These are phyloP conservation scores for Microtus richardsoni DNA, from an alignment of 2,113 vertebrate genomes.

Conservation along the genomic window DNA sequence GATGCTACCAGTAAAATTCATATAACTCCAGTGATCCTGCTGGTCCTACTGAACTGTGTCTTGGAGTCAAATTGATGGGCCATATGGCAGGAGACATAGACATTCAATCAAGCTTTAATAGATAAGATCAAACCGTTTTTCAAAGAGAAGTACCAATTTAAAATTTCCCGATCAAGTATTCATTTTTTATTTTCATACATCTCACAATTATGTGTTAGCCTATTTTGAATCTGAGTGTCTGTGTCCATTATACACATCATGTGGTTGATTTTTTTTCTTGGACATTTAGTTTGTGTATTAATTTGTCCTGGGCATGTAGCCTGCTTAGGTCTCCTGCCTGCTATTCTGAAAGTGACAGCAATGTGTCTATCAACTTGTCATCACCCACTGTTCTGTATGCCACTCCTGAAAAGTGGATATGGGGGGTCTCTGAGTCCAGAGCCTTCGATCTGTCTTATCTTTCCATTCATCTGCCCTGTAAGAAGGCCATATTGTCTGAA, in stretches of 20 bases:
- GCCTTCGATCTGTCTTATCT: not conserved
- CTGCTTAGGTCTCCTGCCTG: not conserved
- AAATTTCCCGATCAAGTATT: not conserved
- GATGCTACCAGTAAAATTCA: not conserved
- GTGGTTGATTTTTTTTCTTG: not conserved
- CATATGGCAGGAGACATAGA: not conserved
- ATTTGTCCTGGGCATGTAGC: not conserved
- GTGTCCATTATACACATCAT: not conserved
- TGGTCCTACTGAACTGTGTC: not conserved
- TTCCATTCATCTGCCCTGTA: too few species aligned
- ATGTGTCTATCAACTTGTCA: not conserved
- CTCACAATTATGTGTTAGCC: not conserved
- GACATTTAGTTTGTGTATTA: not conserved
- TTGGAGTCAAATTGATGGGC: not conserved
- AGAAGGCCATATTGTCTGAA: not conserved
- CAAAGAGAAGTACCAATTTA: not conserved
- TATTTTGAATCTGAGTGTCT: not conserved
- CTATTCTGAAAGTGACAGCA: not conserved
- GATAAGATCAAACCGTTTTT: not conserved
- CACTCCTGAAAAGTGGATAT: not conserved
- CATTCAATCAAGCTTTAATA: not conserved
- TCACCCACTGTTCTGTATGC: not conserved
- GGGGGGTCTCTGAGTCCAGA: not conserved
- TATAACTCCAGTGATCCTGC: not conserved
- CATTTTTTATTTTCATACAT: not conserved